Base-by-base conservation (phyloP, 2,888 invertebrate genomes). In the Melinopterus prodromus region DNA sequence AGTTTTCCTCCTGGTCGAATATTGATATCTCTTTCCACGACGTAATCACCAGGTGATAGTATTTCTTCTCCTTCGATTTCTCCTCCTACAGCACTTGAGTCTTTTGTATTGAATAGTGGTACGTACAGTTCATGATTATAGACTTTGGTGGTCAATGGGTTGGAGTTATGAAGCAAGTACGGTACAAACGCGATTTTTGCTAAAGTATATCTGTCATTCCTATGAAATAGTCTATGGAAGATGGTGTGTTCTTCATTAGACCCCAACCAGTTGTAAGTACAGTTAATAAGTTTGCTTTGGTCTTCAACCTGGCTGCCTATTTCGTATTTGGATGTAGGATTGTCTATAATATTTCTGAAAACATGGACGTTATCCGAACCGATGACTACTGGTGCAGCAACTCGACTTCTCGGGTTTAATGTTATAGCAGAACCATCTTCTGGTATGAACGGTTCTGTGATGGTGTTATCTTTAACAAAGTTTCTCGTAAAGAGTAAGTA, bases 221-320 rank as follows among this genome's bases (percentile, higher is more conserved):
- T 92, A 85, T 96, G 95, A 84, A 96, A 96, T 16, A 96, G 87
- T 86, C 96, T 91, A 26, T 93, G 92, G 83, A 94, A 95, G 36
- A 97, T 94, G 86, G 92, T 92, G 83, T 93, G 93, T 81, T 92
- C 92, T 87, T 96, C 95, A 80, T 92, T 93, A 0, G 92, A 91
- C 5, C 98, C 98, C 85, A 99, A 92, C 96, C 98, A 99, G 87
- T 99, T 99, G 87, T 93, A 96, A 0, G 97, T 95, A 84, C 98
- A 98, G 87, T 98, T 97, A n/a, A 99, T 94, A 16, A 93, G 91
- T 90, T 96, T 95, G 86, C 98, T 98, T 87, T 98, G 99, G 87
- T 99, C 98, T 86, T 95, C 95, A 16, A 99, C 91, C 86, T 99
- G 99, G 0, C 98, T 98, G 0, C 98, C 98, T 75, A 99, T 94